Evolutionary conservation across 2,888 invertebrate genomes (phyloP), one percentile per base, ranked within the genome.

Genomic region (Platycheirus albimanus): DNA sequence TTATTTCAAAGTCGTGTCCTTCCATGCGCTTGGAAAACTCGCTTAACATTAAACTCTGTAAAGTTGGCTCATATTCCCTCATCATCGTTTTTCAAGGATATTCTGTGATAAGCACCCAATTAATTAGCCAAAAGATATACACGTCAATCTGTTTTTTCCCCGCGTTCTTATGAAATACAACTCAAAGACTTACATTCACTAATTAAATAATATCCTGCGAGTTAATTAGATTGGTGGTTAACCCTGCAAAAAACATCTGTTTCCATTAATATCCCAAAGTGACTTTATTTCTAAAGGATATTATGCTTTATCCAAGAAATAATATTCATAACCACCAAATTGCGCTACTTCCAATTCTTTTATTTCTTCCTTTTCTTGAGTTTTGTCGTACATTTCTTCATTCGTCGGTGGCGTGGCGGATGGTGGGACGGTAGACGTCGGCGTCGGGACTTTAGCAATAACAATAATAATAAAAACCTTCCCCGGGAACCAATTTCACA

Each of bases 391-490:
- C 20, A 15, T 24, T 38, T 51, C 47, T 30, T 24, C 51, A 28
- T 63, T 47, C 67, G n/a, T n/a, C n/a, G n/a, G n/a, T n/a, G n/a
- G n/a, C n/a, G n/a, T n/a, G n/a, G n/a, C n/a, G n/a, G n/a, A n/a
- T n/a, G n/a, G n/a, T n/a, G n/a, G n/a, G n/a, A n/a, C n/a, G n/a
- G n/a, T n/a, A n/a, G n/a, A n/a, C 38, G 19, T 47, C 33, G 52
- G 66, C 28, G 13, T 61, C 61, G 1, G 61, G 30, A 61, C 61
- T 45, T 45, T 20, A n/a, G 77, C 72, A 83, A 83, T 83, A 78
- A 83, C 78, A 78, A 83, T 83, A 83, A 83, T 78, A 78, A 83
- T 83, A 83, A 83, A 78, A 78, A 74, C 78, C 78, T 83, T 78
- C 67, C 61, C 72, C 54, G 67, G 71, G 72, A 83, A 83, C 78